These are phyloP conservation scores for Ladona fulva DNA, from an alignment of 1,140 invertebrate species.

Conservation along the genomic window DNA sequence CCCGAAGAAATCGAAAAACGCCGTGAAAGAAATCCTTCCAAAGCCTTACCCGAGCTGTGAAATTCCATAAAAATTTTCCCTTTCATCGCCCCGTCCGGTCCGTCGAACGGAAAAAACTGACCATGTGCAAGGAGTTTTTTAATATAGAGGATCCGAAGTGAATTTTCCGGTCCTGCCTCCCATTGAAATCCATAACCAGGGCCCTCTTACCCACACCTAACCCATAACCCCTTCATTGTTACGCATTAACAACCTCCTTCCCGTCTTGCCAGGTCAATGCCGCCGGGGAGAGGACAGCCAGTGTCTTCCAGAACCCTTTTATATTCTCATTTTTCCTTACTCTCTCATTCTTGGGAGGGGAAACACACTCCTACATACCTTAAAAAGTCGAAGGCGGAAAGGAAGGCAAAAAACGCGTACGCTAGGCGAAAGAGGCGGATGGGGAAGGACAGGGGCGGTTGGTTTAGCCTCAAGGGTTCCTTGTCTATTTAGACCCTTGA, in stretches of 20 bases:
- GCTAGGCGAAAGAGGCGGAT: neutral
- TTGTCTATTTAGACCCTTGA: neutral
- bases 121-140: conserved; percentile 2
- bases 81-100: neutral
- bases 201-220: no score
- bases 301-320: neutral
- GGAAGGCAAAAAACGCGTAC: no score
- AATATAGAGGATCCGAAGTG: neutral
- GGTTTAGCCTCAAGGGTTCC: neutral
- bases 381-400: no score
- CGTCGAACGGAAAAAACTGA: neutral
- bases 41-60: neutral
- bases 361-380: no score
- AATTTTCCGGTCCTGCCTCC: neutral
- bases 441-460: neutral
- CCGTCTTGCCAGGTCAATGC: neutral
- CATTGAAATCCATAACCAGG: neutral
- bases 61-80: conserved; percentile 10
- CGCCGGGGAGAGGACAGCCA: neutral
- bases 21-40: neutral
- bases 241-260: neutral
- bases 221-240: neutral
- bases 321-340: neutral
- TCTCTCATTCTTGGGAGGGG: neutral
- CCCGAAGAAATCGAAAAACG: neutral